Percentiles rank a stretch among this genome's conserved stretches.
Conservation (phyloP, 2,888 invertebrate species). For the Lasioglossum calceatum region DNA sequence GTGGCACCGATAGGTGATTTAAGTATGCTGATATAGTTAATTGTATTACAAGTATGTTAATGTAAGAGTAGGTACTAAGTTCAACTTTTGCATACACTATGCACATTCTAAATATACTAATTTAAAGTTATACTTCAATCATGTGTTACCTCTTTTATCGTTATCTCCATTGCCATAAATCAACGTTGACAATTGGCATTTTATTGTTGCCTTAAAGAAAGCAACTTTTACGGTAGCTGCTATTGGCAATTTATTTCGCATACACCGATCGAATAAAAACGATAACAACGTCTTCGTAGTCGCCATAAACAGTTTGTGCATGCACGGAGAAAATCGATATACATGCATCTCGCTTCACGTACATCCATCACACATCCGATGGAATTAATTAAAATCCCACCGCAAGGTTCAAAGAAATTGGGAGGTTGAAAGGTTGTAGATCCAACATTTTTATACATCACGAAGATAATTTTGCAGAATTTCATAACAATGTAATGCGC, state of each 20-base stretch:
- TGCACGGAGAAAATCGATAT: neutral
- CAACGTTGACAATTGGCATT: neutral
- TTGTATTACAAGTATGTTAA: neutral
- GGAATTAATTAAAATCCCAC: neutral
- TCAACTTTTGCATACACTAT: neutral
- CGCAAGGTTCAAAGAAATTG: neutral
- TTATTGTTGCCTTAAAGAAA: neutral
- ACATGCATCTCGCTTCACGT: neutral
- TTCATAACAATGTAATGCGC: neutral
- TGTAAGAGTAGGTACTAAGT: too few species aligned
- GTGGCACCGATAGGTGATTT: too few species aligned
- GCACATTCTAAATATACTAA: neutral
- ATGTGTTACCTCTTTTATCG: neutral
- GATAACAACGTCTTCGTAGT: neutral
- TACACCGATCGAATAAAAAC: neutral
- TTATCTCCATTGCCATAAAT: neutral
- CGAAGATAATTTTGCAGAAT: neutral
- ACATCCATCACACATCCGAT: neutral
- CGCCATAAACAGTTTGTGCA: slow-evolving; percentile 7
- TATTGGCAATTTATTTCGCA: neutral
- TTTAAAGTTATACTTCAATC: neutral
- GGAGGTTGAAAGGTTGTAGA: neutral
- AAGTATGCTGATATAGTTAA: neutral
- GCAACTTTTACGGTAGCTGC: neutral
- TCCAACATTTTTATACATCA: neutral